Base-by-base conservation (phyloP, 1,140 invertebrate species). In the Chelonus insularis region DNA sequence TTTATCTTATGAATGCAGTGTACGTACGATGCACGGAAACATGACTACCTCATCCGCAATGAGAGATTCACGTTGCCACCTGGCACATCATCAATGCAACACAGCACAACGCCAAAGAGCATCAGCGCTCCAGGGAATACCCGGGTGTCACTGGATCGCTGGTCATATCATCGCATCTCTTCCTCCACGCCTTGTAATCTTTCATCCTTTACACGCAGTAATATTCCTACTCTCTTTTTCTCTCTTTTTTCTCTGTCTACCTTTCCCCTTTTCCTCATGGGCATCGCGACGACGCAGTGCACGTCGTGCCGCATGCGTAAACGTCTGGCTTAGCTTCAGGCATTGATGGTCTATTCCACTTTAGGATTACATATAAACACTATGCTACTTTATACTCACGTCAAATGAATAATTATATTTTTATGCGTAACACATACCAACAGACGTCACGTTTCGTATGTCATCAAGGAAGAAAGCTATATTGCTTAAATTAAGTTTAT, bases 21-120 rank as follows among this genome's bases (percentile, higher is more conserved):
- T 57, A 62, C 60, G 32, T 62, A 62, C 60, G 16, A 62, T 43
- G 50, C 60, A 62, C 45, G 48, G 47, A 34, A 62, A 52, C 55
- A 62, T 62, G 45, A 57, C 52, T 7, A 29, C 29, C 32, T 55
- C 32, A 37, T 57, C 32, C 4, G 23, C 36, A 23, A 48, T 29
- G 20, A 55, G 29, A 37, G 36, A 57, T 41, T 50, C 58, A 39
- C 21, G 12, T 12, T 39, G 57, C 36, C 45, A 50, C 52, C 25
- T 51, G 29, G 12, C 25, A 51, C 48, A 23, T 25, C 11, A 37
- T 37, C 36, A 9, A 12, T 37, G 21, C 45, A 48, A n/a, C 45
- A 16, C 8, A 16, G 9, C 18, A 18, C 11, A 32, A 1, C 25
- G 16, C 11, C 1, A 4, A n/a, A 12, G 25, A 36, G 29, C 50